Evolutionary conservation across 2,888 invertebrate genomes (phyloP), one percentile per base, ranked within the genome.

Genomic region (Phalera bucephala): DNA sequence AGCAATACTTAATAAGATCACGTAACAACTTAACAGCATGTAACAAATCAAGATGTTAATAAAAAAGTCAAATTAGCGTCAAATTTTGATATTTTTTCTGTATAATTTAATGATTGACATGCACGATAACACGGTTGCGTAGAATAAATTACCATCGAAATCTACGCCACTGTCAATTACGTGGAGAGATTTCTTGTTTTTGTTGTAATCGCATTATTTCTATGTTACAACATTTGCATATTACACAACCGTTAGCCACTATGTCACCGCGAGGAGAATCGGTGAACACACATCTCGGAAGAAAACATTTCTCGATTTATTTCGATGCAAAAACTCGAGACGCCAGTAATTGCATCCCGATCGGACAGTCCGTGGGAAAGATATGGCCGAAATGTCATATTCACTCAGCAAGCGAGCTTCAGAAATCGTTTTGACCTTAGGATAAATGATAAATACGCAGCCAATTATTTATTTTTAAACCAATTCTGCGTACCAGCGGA

Each of bases 311-410:
- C 61, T 64, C 62, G 64, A 66, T 68, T 67, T 64, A 51, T 36
- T 51, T 54, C 55, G 57, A 59, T 58, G 76, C 76, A 82, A 84
- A 84, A 83, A 81, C 64, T 54, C 56, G 62, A 65, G 66, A 66
- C 64, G 65, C 51, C 58, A 57, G 72, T 81, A 81, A 83, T 80
- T 79, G 77, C 74, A 59, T 62, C 61, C 67, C 69, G 67, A 70
- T 67, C 63, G 50, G 51, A 59, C 57, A 60, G 57, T 64, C 64
- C 85, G 84, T 85, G 85, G 80, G 84, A 85, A 82, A 82, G 79
- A 74, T 76, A 80, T 80, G 80, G 67, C 73, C 80, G 79, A 85
- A 84, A 81, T 83, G 81, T 77, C 83, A 84, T 81, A 81, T 79
- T 78, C 76, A 75, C 72, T 73, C 66, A 68, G 12, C 40, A 41